Evolutionary conservation across 2,113 vertebrate genomes (phyloP), one percentile per base, ranked within the genome.

Genomic region (Oenanthe melanoleuca): DNA sequence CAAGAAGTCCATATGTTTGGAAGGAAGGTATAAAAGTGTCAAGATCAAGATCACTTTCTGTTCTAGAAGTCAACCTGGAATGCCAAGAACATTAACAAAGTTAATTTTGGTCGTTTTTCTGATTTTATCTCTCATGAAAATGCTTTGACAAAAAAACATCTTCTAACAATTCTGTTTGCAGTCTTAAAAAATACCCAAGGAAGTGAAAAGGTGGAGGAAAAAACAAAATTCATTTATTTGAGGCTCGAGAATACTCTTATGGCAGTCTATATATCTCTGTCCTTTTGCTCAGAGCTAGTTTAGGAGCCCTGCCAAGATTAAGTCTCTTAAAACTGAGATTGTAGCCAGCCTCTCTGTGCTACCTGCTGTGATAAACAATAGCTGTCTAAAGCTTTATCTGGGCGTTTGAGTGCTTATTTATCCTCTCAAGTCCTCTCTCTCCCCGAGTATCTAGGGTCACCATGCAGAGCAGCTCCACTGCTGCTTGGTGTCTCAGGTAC

Each of bases 1-100:
- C 69, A 92, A 78, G 45, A 91, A 78, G 22, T 79, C 69, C 80
- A 92, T 70, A 85, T 87, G 45, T 93, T 89, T 93, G 61, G 45
- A 93, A 79, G 9, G 12, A 89, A 89, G 28, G 18, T 80, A 92
- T 84, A 55, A 88, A 91, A 89, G 59, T 29, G 14, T 65, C 73
- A 93, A 95, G 49, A 91, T 74, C 21, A 83, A 94, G 88, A 93
- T 75, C 24, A 69, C 4, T 69, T 78, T 92, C 82, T 57, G 8
- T 23, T 86, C 47, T 86, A 74, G 49, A 87, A 92, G 7, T 75
- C 37, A 75, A 37, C 53, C 56, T 86, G 69, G 56, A 81, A 90
- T 33, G 56, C 40, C 20, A 77, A 85, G 55, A 61, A 67, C 69
- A 88, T 61, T 47, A 90, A 63, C 7, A 24, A 90, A 66, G 40